phyloP scores from a whole-genome alignment of 2,888 invertebrate genomes.

The Mythimna albipuncta region DNA sequence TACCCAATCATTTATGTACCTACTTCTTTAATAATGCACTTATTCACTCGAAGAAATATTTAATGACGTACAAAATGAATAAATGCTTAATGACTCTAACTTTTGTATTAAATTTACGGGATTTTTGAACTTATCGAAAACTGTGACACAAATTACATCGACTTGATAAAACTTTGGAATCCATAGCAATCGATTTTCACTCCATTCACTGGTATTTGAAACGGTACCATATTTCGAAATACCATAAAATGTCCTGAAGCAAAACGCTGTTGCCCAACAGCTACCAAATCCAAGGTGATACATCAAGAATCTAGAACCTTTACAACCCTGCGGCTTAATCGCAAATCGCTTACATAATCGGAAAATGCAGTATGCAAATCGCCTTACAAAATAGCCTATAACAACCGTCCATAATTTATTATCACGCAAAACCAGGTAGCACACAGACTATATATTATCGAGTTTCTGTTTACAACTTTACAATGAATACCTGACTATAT shows the following conservation, averaged over 20 bases:
- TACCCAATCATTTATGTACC: constrained; percentile 20
- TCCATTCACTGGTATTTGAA: not conserved
- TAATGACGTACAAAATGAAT: constrained; percentile 26
- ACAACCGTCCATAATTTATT: constrained; percentile 33
- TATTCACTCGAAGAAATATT: constrained; percentile 5
- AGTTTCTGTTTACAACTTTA: constrained; percentile 48
- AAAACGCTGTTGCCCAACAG: constrained; percentile 21
- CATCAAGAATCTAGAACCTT: constrained; percentile 26
- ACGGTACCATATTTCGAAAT: constrained; percentile 19
- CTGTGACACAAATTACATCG: not conserved
- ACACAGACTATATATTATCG: constrained; percentile 7
- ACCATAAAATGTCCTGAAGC: constrained; percentile 26
- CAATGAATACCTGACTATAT: constrained; percentile 38
- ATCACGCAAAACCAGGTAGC: constrained; percentile 38
- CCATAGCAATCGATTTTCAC: not conserved
- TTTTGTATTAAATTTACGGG: not conserved
- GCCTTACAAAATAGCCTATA: constrained; percentile 24
- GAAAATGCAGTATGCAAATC: constrained; percentile 40
- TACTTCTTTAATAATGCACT: constrained; percentile 16
- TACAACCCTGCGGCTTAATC: constrained; percentile 35
- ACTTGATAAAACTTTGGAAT: not conserved
- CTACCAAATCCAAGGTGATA: constrained; percentile 32
- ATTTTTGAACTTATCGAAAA: not conserved
- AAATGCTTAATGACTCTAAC: not conserved
- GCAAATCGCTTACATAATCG: constrained; percentile 48